Evolutionary conservation across 2,113 vertebrate species (phyloP), one percentile per base, ranked within the genome.

Genomic region (Odontesthes bonariensis): DNA sequence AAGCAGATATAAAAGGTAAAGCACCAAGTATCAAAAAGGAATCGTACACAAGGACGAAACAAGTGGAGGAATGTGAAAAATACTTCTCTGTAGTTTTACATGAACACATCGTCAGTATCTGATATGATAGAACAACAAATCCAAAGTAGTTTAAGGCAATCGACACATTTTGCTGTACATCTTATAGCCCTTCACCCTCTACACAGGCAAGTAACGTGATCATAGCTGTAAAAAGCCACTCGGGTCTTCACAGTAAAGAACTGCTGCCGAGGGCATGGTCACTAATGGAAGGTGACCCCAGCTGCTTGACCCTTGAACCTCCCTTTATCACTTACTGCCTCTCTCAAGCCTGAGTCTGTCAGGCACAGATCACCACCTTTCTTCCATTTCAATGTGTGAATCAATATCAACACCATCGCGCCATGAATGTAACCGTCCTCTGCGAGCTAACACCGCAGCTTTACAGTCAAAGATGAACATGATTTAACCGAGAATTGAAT

Each of bases 221-320:
- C 27, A 44, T 22, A n/a, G 47, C 70, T 74, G 60, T 49, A 47
- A 66, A 84, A 66, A 49, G 42, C 40, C 19, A 32, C n/a, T 72
- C 31, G 3, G 38, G 52, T 33, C 23, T 35, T n/a, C 49, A 77
- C 61, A 82, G 47, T 31, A 35, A 70, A 76, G 69, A 22, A 59
- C 54, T 51, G 55, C 64, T 40, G 54, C 47, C 27, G 71, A 85
- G 69, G 62, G 78, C 31, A 16, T 20, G 49, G 56, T 77, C 69
- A 20, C 74, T 89, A 86, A 89, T 90, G 78, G 74, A 79, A 69
- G 63, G 14, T 27, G 72, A 77, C 16, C 68, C 56, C 0, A 17
- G n/a, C 75, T 49, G 47, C 67, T 84, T 79, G 85, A 88, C 78
- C 78, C 53, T 49, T 54, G 44, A 31, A 57, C 72, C 66, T 46